Conservation (phyloP, 2,113 vertebrate species). For the Thalassoma bifasciatum region DNA sequence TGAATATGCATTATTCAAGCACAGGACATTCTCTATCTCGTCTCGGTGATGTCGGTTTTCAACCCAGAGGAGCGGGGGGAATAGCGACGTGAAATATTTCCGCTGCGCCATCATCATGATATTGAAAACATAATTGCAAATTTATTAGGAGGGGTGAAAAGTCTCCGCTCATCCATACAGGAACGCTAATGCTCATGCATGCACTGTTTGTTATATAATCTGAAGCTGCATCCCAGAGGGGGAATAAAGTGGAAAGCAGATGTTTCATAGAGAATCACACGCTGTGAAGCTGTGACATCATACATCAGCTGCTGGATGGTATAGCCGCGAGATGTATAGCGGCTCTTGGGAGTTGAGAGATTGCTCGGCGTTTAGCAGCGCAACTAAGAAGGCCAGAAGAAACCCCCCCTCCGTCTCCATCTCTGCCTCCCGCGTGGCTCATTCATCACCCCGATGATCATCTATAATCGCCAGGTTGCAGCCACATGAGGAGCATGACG, state of each 20-base stretch:
- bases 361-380: slow-evolving; percentile 7
- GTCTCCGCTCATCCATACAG: not conserved
- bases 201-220: slow-evolving; percentile 35
- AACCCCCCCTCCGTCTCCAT: too few species aligned
- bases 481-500: slow-evolving; percentile 50
- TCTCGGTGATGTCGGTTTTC: slow-evolving; percentile 11
- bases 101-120: not conserved
- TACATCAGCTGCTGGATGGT: slow-evolving; percentile 26
- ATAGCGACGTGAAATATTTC: slow-evolving; percentile 14
- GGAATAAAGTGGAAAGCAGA: too few species aligned
- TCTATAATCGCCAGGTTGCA: slow-evolving; percentile 57
- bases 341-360: slow-evolving; percentile 4
- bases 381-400: slow-evolving; percentile 16
- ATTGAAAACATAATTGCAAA: slow-evolving; percentile 28
- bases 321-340: not conserved
- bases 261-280: slow-evolving; percentile 48
- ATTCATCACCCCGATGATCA: slow-evolving; percentile 74
- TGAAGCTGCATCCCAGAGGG: not conserved
- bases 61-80: slow-evolving; percentile 10
- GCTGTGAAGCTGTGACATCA: slow-evolving; percentile 18
- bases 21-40: slow-evolving; percentile 55
- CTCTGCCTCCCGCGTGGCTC: slow-evolving; percentile 37
- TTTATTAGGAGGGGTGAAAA: not conserved
- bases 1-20: slow-evolving; percentile 71
- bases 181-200: not conserved